phyloP scores from a whole-genome alignment of 2,797 vertebrate genomes.

The Lerista edwardsae region DNA sequence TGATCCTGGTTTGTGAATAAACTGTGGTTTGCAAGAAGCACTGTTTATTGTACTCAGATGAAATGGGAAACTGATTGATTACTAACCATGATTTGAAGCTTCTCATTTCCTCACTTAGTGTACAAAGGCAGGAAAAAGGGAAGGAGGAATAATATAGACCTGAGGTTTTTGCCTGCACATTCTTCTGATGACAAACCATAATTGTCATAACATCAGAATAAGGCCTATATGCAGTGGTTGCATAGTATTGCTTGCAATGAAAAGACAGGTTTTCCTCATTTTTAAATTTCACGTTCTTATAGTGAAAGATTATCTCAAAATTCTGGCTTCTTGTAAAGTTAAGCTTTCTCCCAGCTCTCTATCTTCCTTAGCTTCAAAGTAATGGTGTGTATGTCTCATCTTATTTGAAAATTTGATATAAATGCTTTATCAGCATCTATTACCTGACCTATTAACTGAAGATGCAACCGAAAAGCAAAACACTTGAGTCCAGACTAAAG shows the following conservation, averaged over 20 bases:
- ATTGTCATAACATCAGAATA: background rate
- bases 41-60: too few relatives aligned
- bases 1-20: too few relatives aligned
- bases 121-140: too few relatives aligned
- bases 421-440: background rate
- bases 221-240: background rate
- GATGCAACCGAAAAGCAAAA: background rate
- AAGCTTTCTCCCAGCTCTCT: background rate
- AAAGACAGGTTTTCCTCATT: background rate
- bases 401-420: background rate
- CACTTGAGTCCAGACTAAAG: background rate
- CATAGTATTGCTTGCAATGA: background rate
- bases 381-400: background rate
- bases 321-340: background rate
- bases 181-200: too few relatives aligned
- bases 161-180: too few relatives aligned
- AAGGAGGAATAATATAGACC: too few relatives aligned
- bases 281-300: background rate
- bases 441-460: background rate
- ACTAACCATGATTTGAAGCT: too few relatives aligned
- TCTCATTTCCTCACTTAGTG: too few relatives aligned
- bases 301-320: background rate
- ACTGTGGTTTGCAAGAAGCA: too few relatives aligned
- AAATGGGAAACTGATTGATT: background rate
- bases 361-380: background rate